Evolutionary conservation across 2,113 vertebrate species (phyloP), one percentile per base, ranked within the genome.

Genomic region (Sakesphorus luctuosus): DNA sequence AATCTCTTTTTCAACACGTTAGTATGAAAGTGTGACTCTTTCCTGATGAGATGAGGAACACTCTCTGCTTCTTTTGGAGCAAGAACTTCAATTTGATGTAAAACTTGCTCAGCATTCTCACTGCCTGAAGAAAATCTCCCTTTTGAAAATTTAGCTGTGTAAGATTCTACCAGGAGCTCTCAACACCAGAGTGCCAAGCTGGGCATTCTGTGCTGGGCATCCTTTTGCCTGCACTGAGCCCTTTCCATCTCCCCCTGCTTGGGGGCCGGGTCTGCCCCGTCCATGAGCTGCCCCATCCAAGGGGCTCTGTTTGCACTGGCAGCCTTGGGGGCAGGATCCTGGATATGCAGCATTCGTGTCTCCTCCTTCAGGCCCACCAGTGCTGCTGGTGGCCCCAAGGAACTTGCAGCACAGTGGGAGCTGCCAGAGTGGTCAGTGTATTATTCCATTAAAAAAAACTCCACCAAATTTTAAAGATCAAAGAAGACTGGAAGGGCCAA

Each of bases 171-270:
- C 35, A 19, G 74, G 40, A 38, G 13, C 47, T 53, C 72, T 6
- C 7, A 66, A 31, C 44, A 5, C 15, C 6, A 21, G 1, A 0
- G 5, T 52, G n/a, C 7, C 33, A 13, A 31, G 55, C 72, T 90
- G 28, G 33, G 40, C 67, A 12, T 49, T 17, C 40, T 2, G 0
- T 20, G 14, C 8, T 61, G 9, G n/a, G 47, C 61, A 74, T 1
- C 59, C 62, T 61, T 2, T 8, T 46, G n/a, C 28, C 26, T 75
- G n/a, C 10, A 1, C 52, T 2, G 21, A 61, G 21, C 25, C 62
- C 55, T 29, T 49, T 11, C 83, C 18, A 6, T 16, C 36, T 52
- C 33, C 6, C 67, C 46, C 46, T 46, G 13, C 5, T 23, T 2
- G 7, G 7, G 25, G 46, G 9, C 38, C 16, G 47, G 14, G 7